phyloP scores from a whole-genome alignment of 2,797 vertebrate species.

The Pempheris klunzingeri region DNA sequence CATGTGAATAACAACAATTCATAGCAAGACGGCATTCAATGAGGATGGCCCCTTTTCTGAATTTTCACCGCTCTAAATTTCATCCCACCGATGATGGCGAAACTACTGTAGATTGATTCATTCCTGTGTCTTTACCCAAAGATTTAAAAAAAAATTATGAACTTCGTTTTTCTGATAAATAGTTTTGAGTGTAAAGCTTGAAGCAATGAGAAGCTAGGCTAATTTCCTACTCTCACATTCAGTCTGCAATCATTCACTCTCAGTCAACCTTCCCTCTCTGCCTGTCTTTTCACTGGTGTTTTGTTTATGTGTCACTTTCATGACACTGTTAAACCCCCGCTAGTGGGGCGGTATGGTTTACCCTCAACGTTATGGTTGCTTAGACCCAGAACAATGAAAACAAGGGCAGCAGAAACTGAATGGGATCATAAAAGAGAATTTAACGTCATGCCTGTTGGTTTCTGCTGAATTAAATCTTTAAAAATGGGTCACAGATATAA shows the following conservation, averaged over 20 bases:
- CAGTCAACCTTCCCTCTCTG: not conserved
- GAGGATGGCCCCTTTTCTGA: not conserved
- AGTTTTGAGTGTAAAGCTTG: conserved; percentile 29
- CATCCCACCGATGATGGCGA: conserved; percentile 6
- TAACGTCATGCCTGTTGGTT: not conserved
- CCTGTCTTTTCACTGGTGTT: conserved; percentile 11
- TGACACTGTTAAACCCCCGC: conserved; percentile 17
- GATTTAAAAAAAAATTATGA: not conserved
- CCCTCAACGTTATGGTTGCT: not conserved
- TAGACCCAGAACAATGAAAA: conserved; percentile 21
- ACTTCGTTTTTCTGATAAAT: conserved; percentile 8
- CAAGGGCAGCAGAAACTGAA: conserved; percentile 4
- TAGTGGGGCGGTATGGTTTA: not conserved
- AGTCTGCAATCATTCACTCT: conserved; percentile 14
- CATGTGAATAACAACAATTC: conserved; percentile 45
- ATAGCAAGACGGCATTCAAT: conserved; percentile 13
- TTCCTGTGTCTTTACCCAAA: not conserved
- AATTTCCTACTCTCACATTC: conserved; percentile 40
- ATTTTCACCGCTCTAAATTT: conserved; percentile 4
- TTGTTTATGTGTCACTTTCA: conserved; percentile 32
- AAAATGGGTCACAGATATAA: not conserved
- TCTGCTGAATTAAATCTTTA: not conserved
- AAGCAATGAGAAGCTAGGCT: conserved; percentile 10
- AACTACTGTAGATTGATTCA: not conserved
- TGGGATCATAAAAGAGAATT: too few relatives aligned